These are phyloP conservation scores for Emesis russula DNA, from an alignment of 2,888 invertebrate species.

Conservation along the genomic window DNA sequence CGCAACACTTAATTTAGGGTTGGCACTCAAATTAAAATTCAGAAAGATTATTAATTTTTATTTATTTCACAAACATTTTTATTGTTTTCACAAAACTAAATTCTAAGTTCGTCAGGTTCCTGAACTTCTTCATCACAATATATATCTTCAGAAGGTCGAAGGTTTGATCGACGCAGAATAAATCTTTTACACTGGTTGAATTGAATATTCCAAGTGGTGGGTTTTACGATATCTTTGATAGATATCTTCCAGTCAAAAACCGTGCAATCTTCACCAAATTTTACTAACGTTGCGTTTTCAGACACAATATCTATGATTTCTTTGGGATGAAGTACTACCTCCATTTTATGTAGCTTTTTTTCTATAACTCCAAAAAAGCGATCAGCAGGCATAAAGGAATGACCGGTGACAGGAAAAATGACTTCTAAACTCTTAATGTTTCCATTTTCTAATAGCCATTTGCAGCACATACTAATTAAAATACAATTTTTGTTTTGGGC, in stretches of 20 bases:
- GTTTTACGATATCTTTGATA: constrained; percentile 58
- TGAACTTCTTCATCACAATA: constrained; percentile 61
- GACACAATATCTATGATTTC: constrained; percentile 48
- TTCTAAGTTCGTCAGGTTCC: constrained; percentile 49
- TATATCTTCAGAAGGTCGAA: constrained; percentile 50
- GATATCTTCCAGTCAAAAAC: constrained; percentile 47
- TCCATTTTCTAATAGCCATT: constrained; percentile 36
- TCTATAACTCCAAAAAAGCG: constrained; percentile 66
- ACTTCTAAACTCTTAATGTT: constrained; percentile 1
- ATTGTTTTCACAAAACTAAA: constrained; percentile 23
- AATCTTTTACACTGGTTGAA: constrained; percentile 77
- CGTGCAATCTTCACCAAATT: constrained; percentile 48
- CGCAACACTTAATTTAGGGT: constrained; percentile 37
- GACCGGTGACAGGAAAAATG: background rate
- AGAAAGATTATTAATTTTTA: constrained; percentile 35
- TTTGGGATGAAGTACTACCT: constrained; percentile 42
- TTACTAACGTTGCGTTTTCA: constrained; percentile 46
- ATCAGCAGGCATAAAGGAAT: constrained; percentile 49
- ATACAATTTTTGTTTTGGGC: constrained; percentile 62
- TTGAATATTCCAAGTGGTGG: constrained; percentile 71
- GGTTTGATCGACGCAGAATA: constrained; percentile 68
- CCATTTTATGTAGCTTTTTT: constrained; percentile 64
- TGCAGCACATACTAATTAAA: constrained; percentile 61
- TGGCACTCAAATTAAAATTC: constrained; percentile 11
- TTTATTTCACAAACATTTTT: constrained; percentile 38